phyloP scores from a whole-genome alignment of 1,140 invertebrate genomes.

The Solenopsis fugax region DNA sequence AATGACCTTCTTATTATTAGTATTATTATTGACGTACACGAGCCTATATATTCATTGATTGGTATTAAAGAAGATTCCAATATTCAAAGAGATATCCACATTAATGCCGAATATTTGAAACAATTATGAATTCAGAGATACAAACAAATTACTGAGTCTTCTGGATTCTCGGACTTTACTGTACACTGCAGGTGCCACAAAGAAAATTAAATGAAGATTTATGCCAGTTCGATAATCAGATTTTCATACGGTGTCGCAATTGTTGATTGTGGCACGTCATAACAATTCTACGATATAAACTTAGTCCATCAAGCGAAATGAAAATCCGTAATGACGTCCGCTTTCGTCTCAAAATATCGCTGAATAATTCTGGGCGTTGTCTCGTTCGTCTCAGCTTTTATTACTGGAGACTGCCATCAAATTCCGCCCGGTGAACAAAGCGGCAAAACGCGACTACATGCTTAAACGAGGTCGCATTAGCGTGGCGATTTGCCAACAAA shows the following conservation, averaged over 20 bases:
- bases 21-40: too few species aligned
- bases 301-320: not conserved
- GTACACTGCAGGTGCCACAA: not conserved
- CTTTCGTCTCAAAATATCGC: constrained; percentile 21
- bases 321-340: not conserved
- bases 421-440: not conserved
- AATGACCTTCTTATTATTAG: too few species aligned
- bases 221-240: not conserved
- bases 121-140: not conserved
- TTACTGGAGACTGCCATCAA: not conserved
- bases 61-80: not conserved
- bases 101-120: not conserved
- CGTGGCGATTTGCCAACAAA: not conserved
- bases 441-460: not conserved
- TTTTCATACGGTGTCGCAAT: not conserved
- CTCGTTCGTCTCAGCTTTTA: constrained; percentile 7
- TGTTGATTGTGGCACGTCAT: not conserved
- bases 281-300: not conserved
- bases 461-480: constrained; percentile 37
- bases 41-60: too few species aligned
- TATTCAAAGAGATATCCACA: not conserved
- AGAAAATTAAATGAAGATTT: not conserved
- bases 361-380: not conserved
- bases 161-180: not conserved
- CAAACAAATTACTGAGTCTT: constrained; percentile 7